Base-by-base conservation (phyloP, 2,797 vertebrate species). In the Tokudaia muenninki region DNA sequence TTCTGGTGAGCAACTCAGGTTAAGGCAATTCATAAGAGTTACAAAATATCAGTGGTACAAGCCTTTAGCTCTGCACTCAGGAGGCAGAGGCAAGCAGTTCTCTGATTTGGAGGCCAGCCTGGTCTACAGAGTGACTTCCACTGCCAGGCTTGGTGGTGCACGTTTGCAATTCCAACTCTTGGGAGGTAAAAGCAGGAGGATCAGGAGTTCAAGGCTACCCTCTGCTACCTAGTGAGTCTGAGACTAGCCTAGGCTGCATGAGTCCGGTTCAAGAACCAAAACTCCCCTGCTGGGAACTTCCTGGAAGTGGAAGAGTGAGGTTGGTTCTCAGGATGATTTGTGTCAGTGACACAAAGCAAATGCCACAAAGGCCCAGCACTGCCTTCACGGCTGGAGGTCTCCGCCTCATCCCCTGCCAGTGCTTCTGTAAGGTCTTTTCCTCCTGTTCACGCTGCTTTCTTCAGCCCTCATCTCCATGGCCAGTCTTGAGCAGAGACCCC, bases 1-100 rank as follows among this genome's bases (percentile, higher is more conserved):
- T 0, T 0, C 1, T 0, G 0, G 17, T 0, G n/a, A 4, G 52
- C 13, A 1, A 5, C 34, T 86, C 83, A 24, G 29, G 44, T 31
- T 86, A 67, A 50, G 29, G 61, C 44, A 50, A 50, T 7, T 67
- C 55, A 0, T 67, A 67, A 67, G 83, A 86, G 61, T 86, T 86
- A 67, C 61, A 50, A 47, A 86, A 7, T 21, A n/a, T 11, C 3
- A 1, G 61, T 67, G 29, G 31, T 6, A 0, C 29, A 24, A 0
- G 3, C 37, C 44, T 67, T 3, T 50, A 50, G 67, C 37, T 34
- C 47, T 55, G 65, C 34, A 72, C 34, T 72, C 41, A 10, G 47
- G 47, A 55, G 7, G 50, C 41, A n/a, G 31, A 47, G 21, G 44
- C 44, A 70, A 13, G 31, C 4, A 1, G 21, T 26, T 29, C 65